Percentiles rank a stretch among this genome's conserved stretches.
These are phyloP conservation scores for Carpatolechia fugitivella DNA, from an alignment of 2,888 invertebrate genomes.

Conservation along the genomic window DNA sequence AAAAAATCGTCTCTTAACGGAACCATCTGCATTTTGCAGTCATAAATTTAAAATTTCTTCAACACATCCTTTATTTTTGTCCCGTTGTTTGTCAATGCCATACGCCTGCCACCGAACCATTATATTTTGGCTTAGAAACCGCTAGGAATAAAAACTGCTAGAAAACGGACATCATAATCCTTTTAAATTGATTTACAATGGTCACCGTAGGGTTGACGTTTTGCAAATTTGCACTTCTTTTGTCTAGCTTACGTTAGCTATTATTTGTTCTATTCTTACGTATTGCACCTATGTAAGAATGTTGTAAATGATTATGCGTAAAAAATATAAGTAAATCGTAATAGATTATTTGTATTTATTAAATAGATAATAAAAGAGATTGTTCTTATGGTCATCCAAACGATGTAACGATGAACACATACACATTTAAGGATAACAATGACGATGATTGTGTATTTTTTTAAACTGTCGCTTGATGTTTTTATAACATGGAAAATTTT, in stretches of 20 bases:
- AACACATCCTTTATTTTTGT: constrained; percentile 37
- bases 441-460: no score
- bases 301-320: no score
- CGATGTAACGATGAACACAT: no score
- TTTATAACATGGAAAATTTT: no score
- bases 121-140: constrained; percentile 33
- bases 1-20: constrained; percentile 13
- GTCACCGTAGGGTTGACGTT: constrained; percentile 29
- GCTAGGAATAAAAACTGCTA: constrained; percentile 37
- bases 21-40: constrained; percentile 29
- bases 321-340: no score
- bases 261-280: no score
- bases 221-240: constrained; percentile 20
- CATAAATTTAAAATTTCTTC: constrained; percentile 54
- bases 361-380: no score
- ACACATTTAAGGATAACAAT: no score
- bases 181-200: constrained; percentile 58
- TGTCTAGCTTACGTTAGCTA: constrained; percentile 7
- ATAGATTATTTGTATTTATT: no score
- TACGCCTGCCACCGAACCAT: constrained; percentile 32
- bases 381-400: no score
- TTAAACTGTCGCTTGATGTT: no score
- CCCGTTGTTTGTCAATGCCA: constrained; percentile 47
- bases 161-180: constrained; percentile 53
- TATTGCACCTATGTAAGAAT: no score